Evolutionary conservation across 1,140 invertebrate species (phyloP), one percentile per base, ranked within the genome.

Genomic region (Aphelenchoides avenae): DNA sequence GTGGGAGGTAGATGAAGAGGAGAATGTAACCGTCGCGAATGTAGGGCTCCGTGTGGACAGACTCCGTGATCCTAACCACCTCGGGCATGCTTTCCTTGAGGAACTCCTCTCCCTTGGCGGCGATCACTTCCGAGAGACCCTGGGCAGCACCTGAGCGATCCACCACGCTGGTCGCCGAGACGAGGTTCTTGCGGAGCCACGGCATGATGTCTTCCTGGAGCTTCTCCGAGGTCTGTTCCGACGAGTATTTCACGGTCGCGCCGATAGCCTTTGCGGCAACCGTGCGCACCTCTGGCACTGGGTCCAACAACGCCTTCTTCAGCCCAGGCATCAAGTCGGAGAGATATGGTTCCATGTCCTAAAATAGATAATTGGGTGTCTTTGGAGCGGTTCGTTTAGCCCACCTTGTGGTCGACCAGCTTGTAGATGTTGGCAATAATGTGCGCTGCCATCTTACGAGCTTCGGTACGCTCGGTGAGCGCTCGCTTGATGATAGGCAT

Each of bases 381-480:
- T 52, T 11, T 9, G 9, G 33, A 11, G 11, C 11, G 44, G 9
- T 44, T 36, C 22, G 7, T 36, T 36, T 61, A 11, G 11, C 11
- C 47, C 57, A 82, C 81, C 75, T 97, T 97, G 77, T 96, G 91
- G 81, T 98, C 93, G 0, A 94, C 97, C 7, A 99, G 81, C 0
- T 91, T 95, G 80, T 97, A 98, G 91, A 99, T 96, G 78, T 97
- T 98, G 39, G 93, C 92, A 68, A 99, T 96, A 74, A 98, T 97
- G 66, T 85, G 82, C n/a, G 91, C 89, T 22, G 94, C 91, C 89
- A 96, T 95, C 83, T 96, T 94, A 70, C 92, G 83, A 0, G 91
- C 97, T 80, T 98, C 93, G 0, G 91, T 96, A 5, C 93, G 83
- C 80, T 97, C 92, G 80, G 91, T 87, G 78, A 98, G 96, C 5